Conservation (phyloP, 2,888 invertebrate genomes). For the Phanerotoma sp. region DNA sequence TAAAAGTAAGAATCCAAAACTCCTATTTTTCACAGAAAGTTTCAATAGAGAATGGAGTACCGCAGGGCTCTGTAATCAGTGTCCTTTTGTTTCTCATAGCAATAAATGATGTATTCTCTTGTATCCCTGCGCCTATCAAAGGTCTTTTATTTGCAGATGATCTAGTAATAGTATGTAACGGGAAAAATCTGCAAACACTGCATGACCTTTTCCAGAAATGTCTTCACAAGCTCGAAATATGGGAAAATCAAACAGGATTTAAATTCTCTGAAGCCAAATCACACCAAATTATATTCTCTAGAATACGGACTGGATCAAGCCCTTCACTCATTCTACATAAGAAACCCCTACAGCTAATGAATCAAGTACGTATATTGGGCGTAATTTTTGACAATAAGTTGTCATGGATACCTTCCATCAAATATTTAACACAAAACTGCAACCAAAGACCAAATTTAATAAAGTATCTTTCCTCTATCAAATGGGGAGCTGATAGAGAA, state of each 20-base stretch:
- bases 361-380: too few relatives aligned
- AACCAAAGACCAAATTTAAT: too few relatives aligned
- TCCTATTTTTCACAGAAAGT: background rate
- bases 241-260: background rate
- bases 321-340: too few relatives aligned
- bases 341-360: too few relatives aligned
- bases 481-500: too few relatives aligned
- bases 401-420: too few relatives aligned
- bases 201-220: constrained; percentile 1
- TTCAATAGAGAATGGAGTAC: constrained; percentile 9
- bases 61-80: constrained; percentile 19
- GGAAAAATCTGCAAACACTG: constrained; percentile 3
- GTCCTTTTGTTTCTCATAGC: constrained; percentile 8
- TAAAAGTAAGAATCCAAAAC: constrained; percentile 9
- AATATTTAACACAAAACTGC: too few relatives aligned
- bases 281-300: background rate
- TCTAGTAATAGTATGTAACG: constrained; percentile 11
- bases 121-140: background rate
- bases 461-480: too few relatives aligned
- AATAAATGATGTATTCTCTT: constrained; percentile 11
- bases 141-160: constrained; percentile 14
- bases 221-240: constrained; percentile 5
- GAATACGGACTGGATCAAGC: too few relatives aligned
- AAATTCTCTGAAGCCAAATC: too few relatives aligned
- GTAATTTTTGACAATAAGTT: too few relatives aligned